These are phyloP conservation scores for Spilogale gracilis DNA, from an alignment of 2,113 vertebrate genomes.

Conservation along the genomic window DNA sequence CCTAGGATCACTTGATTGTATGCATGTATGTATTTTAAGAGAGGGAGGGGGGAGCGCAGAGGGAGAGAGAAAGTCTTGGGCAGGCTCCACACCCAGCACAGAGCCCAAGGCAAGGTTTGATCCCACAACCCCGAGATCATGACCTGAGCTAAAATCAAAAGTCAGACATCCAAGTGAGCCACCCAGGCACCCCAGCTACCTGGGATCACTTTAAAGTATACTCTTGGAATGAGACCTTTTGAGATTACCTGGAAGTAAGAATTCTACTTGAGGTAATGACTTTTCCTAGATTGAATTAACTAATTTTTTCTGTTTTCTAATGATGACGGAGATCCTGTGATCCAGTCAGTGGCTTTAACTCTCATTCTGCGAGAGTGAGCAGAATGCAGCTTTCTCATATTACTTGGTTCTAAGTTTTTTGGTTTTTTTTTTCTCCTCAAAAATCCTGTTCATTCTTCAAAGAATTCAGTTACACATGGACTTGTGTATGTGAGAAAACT, in stretches of 20 bases:
- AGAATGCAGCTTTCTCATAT: neutral
- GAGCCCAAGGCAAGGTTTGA: neutral
- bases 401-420: neutral
- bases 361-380: neutral
- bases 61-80: neutral
- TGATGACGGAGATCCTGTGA: neutral
- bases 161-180: neutral
- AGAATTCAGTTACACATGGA: neutral
- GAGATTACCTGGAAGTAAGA: neutral
- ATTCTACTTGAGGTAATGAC: neutral
- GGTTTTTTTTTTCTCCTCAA: too few species aligned
- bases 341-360: neutral
- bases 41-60: neutral
- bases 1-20: neutral
- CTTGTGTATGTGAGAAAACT: neutral
- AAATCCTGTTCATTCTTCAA: neutral
- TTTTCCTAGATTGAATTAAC: neutral
- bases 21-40: too few species aligned
- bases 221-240: neutral
- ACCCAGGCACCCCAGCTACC: neutral
- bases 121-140: neutral
- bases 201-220: neutral
- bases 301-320: neutral
- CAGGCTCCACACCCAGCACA: neutral
- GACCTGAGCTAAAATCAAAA: neutral